phyloP scores from a whole-genome alignment of 92 coral and sea anemone genomes.

The Epizoanthus stellaris region DNA sequence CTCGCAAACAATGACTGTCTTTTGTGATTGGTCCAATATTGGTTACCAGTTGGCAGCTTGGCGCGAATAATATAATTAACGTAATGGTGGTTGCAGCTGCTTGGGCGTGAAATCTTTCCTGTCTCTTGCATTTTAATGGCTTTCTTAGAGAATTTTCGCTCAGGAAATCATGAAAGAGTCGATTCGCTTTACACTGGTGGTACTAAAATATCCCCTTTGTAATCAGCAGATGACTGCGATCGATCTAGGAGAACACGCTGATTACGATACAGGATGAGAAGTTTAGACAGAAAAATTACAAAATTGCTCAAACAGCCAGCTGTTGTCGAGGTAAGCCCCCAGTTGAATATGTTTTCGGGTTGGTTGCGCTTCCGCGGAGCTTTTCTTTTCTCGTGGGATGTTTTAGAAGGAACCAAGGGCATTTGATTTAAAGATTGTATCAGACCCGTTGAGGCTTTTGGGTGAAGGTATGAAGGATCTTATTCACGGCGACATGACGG shows the following conservation, averaged over 20 bases:
- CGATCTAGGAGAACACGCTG: neutral
- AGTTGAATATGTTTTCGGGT: slow-evolving; percentile 28
- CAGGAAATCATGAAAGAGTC: neutral
- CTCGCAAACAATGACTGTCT: slow-evolving; percentile 3
- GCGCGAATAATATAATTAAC: slow-evolving; percentile 42
- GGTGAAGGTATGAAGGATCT: neutral
- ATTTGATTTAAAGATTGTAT: slow-evolving; percentile 14
- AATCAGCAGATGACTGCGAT: neutral
- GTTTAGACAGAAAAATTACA: slow-evolving; percentile 25
- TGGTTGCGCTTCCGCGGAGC: neutral
- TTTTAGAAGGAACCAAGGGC: neutral
- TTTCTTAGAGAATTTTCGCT: slow-evolving; percentile 8
- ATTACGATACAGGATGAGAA: slow-evolving; percentile 17
- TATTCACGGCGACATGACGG: slow-evolving; percentile 26
- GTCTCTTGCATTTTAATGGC: slow-evolving; percentile 38
- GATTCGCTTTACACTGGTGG: neutral
- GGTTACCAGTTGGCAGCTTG: slow-evolving; percentile 32
- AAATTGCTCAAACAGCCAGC: slow-evolving; percentile 33
- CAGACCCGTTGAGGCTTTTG: neutral
- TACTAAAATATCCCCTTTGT: neutral
- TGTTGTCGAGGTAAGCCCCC: slow-evolving; percentile 39
- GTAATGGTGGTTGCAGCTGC: slow-evolving; percentile 55
- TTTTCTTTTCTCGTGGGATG: neutral
- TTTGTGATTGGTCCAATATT: slow-evolving; percentile 8
- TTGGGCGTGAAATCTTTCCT: slow-evolving; percentile 45